phyloP scores from a whole-genome alignment of 2,797 vertebrate species.

The Thripadectes ignobilis region DNA sequence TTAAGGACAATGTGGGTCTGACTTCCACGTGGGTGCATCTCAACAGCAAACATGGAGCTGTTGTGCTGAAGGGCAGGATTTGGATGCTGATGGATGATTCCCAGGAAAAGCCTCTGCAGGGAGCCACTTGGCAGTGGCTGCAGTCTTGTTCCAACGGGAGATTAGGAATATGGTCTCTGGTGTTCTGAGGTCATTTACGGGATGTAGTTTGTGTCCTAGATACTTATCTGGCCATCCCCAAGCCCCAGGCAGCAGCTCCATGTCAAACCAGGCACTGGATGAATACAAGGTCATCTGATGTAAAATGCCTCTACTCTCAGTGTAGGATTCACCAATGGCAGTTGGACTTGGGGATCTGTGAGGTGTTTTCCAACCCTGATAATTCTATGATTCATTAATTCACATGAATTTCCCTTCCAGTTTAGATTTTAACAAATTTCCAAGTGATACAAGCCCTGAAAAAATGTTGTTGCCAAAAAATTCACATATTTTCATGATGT shows the following conservation, averaged over 20 bases:
- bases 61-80: background rate
- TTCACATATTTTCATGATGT: fast-evolving
- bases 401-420: background rate
- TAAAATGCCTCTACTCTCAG: fast-evolving
- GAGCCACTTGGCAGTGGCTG: background rate
- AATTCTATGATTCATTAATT: background rate
- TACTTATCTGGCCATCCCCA: background rate
- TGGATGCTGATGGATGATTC: background rate
- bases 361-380: background rate
- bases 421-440: background rate
- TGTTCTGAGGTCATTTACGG: background rate
- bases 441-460: background rate
- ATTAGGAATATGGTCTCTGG: fast-evolving
- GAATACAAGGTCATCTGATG: background rate
- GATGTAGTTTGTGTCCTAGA: background rate
- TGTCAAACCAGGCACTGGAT: background rate
- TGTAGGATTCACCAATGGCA: background rate
- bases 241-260: fast-evolving
- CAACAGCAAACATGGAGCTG: background rate
- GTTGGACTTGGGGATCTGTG: background rate
- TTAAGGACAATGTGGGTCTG: too few species aligned
- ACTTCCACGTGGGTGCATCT: fast-evolving
- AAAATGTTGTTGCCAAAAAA: background rate
- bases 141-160: fast-evolving
- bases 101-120: background rate